Percentiles rank a stretch among this genome's conserved stretches.
Evolutionary conservation across 2,888 invertebrate genomes (phyloP).

Genomic region (Amphipoea lucens): DNA sequence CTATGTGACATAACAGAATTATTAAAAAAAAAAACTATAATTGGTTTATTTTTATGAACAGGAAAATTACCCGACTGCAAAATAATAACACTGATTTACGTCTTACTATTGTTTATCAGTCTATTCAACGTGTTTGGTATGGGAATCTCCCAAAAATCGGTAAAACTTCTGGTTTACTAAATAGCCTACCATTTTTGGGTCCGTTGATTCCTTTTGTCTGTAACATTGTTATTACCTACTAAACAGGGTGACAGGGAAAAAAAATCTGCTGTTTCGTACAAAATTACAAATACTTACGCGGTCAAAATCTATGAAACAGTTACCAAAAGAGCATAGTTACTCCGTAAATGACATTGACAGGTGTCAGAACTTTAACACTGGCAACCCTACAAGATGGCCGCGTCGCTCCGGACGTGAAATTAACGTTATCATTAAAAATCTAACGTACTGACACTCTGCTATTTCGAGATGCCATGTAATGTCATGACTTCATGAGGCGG

Average conservation of each 20-base stretch:
- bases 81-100: no score
- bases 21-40: neutral
- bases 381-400: slow-evolving; percentile 53
- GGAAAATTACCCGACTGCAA: neutral
- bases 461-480: slow-evolving; percentile 54
- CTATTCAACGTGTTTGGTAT: neutral
- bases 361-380: slow-evolving; percentile 1
- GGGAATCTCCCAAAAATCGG: neutral
- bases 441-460: slow-evolving; percentile 59
- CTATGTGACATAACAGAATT: neutral
- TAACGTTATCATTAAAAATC: slow-evolving; percentile 68
- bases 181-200: neutral
- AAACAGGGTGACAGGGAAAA: no score
- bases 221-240: no score
- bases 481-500: slow-evolving; percentile 39
- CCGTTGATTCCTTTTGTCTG: neutral
- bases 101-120: neutral
- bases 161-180: neutral
- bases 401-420: slow-evolving; percentile 60
- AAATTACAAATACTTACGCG: no score
- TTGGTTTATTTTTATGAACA: neutral
- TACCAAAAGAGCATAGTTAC: no score
- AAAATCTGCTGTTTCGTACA: no score
- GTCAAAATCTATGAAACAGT: no score
- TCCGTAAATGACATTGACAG: slow-evolving; percentile 16